Evolutionary conservation across 64 coral and sea anemone species (phyloP), one percentile per base, ranked within the genome.

Genomic region (Dendronephthya gigantea): DNA sequence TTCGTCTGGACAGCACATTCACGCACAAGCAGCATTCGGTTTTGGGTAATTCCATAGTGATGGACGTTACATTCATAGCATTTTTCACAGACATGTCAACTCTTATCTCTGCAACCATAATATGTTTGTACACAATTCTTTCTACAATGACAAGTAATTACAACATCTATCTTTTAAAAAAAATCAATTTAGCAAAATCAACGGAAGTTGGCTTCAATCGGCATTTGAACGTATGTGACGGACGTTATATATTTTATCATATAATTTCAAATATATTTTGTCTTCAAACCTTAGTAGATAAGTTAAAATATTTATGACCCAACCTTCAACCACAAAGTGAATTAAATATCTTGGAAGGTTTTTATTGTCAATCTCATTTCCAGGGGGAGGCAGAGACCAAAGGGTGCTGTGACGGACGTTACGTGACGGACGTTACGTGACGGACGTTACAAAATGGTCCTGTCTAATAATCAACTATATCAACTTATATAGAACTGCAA

Each of bases 241-340:
- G 66, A 70, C 25, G 66, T 31, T 70, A 70, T n/a, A 70, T n/a
- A 70, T 8, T 70, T 70, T 70, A 70, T n/a, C 66, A 70, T n/a
- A 50, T 50, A 70, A 70, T 70, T 70, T 70, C 66, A 70, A 70
- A n/a, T 70, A 70, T 9, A 70, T 70, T 70, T 70, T 70, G 66
- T 70, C 66, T 70, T 70, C 66, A 70, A 70, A 70, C 66, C 25
- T 70, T 70, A 70, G 23, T 70, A 70, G 66, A 8, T 31, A 70
- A 70, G 66, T 70, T 70, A 70, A 70, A 70, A 55, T 55, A 70
- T 70, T 70, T 70, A 70, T 70, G 66, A 70, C 66, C 66, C 66
- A 70, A 70, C 66, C 9, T 70, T 70, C 66, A 70, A 70, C 23
- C 66, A 70, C 66, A 70, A 25, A 70, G 66, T 70, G 29, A 70